Conservation (phyloP, 53 echinoderm and acorn worm species). For the Paracentrotus lividus region DNA sequence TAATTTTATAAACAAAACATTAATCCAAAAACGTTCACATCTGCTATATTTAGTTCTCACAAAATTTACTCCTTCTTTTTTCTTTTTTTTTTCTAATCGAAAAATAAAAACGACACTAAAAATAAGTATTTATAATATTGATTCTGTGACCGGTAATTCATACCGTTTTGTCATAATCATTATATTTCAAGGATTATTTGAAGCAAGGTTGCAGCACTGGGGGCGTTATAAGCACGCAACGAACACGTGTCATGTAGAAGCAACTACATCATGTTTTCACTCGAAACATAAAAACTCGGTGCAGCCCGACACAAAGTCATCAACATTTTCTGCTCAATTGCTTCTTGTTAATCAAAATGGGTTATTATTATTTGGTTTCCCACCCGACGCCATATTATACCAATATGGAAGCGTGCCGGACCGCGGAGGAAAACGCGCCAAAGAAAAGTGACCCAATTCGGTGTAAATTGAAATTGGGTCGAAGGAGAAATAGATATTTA, state of each 20-base stretch:
- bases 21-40: not conserved
- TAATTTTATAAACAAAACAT: not conserved
- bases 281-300: conserved; percentile 3
- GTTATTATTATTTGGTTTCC: conserved; percentile 44
- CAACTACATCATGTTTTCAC: not conserved
- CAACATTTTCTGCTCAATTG: not conserved
- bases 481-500: not conserved
- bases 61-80: not conserved
- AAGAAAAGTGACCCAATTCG: conserved; percentile 43
- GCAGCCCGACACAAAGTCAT: not conserved
- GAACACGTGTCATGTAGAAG: not conserved
- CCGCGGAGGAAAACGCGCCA: not conserved
- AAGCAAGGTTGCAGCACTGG: not conserved
- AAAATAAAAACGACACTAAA: too few species aligned
- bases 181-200: conserved; percentile 10
- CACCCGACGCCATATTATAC: not conserved
- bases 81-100: too few species aligned
- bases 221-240: not conserved
- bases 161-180: not conserved
- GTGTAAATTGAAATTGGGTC: conserved; percentile 40
- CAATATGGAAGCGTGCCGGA: not conserved
- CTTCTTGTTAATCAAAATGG: conserved; percentile 31
- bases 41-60: not conserved
- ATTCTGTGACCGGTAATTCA: not conserved
- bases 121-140: too few species aligned